Percentiles rank a stretch among this genome's conserved stretches.
Conservation (phyloP, 1,140 invertebrate genomes). For the Aphaenogaster ashmeadi region DNA sequence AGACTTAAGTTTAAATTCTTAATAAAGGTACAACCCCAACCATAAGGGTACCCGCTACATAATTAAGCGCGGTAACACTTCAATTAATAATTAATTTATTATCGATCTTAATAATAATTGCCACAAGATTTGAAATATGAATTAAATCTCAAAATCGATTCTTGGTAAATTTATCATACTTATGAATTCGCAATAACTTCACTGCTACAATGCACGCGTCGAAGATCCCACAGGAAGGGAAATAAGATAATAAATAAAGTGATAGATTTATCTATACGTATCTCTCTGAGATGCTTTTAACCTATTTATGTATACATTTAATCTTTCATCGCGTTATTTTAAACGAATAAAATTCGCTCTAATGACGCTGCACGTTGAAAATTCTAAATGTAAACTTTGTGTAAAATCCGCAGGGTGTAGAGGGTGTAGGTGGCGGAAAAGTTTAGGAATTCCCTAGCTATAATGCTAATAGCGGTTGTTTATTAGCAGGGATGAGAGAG, state of each 20-base stretch:
- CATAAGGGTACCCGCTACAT: background rate
- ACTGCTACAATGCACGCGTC: background rate
- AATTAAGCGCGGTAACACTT: conserved; percentile 61
- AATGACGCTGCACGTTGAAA: background rate
- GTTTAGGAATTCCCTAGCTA: conserved; percentile 25
- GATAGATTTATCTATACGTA: background rate
- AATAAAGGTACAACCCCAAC: conserved; percentile 31
- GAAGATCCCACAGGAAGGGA: background rate
- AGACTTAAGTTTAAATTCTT: conserved; percentile 64
- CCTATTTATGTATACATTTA: background rate
- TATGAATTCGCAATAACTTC: conserved; percentile 1
- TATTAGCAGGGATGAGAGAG: conserved; percentile 24
- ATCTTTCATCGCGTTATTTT: background rate
- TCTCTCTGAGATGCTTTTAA: background rate
- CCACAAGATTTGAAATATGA: background rate
- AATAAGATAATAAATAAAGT: background rate
- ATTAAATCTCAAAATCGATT: background rate
- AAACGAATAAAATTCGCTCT: background rate
- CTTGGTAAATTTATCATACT: background rate
- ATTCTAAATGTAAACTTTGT: conserved; percentile 12
- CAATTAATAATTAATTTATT: conserved; percentile 72
- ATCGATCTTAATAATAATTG: conserved; percentile 21
- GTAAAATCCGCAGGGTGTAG: background rate
- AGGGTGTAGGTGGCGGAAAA: background rate
- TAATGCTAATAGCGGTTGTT: conserved; percentile 42